Evolutionary conservation across 2,113 vertebrate species (phyloP).

Genomic region (Oxyura jamaicensis): DNA sequence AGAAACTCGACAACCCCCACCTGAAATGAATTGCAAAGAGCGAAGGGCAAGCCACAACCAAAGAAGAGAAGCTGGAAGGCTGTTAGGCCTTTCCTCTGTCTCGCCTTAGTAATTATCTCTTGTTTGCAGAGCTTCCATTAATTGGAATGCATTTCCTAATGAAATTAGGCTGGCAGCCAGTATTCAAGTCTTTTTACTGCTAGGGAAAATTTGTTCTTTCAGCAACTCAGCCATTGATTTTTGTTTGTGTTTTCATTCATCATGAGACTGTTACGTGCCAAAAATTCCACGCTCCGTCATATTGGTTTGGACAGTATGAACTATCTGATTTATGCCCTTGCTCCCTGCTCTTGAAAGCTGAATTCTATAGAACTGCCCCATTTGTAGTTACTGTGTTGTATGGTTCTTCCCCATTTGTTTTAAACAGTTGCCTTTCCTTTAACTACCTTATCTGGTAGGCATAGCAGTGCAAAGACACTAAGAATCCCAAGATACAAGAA

Average conservation of each 20-base stretch:
- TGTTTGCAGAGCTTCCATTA: conserved; percentile 70
- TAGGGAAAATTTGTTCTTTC: conserved; percentile 70
- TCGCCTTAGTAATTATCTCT: conserved; percentile 68
- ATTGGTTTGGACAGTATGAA: conserved; percentile 52
- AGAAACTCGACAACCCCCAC: not conserved
- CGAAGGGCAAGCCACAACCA: conserved; percentile 3
- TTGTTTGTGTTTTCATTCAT: conserved; percentile 74
- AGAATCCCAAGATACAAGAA: not conserved
- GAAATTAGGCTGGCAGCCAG: conserved; percentile 70
- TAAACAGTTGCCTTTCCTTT: not conserved
- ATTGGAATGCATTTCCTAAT: conserved; percentile 71
- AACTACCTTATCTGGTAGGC: not conserved
- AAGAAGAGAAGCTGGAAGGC: conserved; percentile 8
- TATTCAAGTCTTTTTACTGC: conserved; percentile 67
- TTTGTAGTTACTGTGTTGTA: conserved; percentile 18
- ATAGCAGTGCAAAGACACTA: not conserved
- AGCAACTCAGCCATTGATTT: conserved; percentile 71
- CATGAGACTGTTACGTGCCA: conserved; percentile 57
- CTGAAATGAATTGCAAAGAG: not conserved
- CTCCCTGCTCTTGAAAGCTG: not conserved
- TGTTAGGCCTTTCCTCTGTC: conserved; percentile 46
- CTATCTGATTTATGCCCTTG: conserved; percentile 60
- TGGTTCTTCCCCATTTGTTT: not conserved
- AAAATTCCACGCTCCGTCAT: conserved; percentile 50
- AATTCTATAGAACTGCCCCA: conserved; percentile 17